Base-by-base conservation (phyloP, 2,888 invertebrate species). In the Spisula solida region DNA sequence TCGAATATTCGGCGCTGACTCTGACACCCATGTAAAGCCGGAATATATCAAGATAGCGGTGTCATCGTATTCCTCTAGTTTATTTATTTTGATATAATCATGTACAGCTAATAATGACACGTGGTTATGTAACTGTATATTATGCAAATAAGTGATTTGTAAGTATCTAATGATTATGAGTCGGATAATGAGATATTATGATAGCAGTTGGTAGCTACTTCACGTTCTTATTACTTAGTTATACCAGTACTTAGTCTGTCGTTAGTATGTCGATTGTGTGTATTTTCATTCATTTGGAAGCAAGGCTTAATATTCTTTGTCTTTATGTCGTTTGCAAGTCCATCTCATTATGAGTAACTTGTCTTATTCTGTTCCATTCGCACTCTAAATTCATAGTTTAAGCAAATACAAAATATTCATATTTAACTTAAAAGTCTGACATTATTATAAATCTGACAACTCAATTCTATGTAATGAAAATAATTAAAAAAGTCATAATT, bases 81-180 rank as follows among this genome's bases (percentile, higher is more conserved):
- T 70, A 41, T 83, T 66, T 70, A 47, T 80, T 70, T 83, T 70
- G 83, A 75, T 83, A 51, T 51, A 51, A 83, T 83, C 83, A 51
- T 48, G 48, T 48, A 75, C 18, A 75, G 18, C 16, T 29, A 51
- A 48, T 60, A 31, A 51, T 75, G 70, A 31, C 83, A 83, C 31
- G 25, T 47, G 34, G 25, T 75, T 75, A 75, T 75, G 34, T 75
- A 75, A 75, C 20, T 6, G 75, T 75, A 75, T 31, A 75, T 75
- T 75, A 75, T 31, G 34, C 5, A 14, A 75, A 16, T 75, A 75
- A 75, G 75, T 75, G 75, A 75, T 75, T 29, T 31, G 34, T 75
- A 75, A 75, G 29, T 75, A 75, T 75, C 34, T 31, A 2, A 34
- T 75, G 31, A 29, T 75, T 34, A 0, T 34, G 18, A 18, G n/a